These are phyloP conservation scores for Petrocephalus microphthalmus DNA, from an alignment of 2,113 vertebrate species.

Conservation along the genomic window DNA sequence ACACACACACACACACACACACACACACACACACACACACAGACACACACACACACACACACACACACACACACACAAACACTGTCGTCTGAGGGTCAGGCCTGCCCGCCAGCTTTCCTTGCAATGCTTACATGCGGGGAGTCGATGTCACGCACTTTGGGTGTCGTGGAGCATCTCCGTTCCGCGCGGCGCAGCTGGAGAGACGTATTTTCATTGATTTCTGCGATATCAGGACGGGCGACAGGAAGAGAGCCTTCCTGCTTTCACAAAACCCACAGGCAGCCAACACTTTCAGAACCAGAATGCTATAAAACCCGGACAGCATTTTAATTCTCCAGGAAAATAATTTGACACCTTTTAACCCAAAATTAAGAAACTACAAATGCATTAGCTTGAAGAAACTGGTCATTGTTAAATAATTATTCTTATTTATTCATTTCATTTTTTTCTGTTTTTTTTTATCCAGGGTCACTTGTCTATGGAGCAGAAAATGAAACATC, in stretches of 20 bases:
- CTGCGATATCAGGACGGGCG: background rate
- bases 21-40: no score
- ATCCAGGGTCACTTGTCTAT: background rate
- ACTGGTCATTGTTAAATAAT: background rate
- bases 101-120: background rate
- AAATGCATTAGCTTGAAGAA: background rate
- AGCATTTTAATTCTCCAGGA: background rate
- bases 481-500: background rate
- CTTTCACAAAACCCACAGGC: background rate
- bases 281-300: background rate
- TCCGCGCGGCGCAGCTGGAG: background rate
- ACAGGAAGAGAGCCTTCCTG: background rate
- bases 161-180: background rate
- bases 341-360: background rate
- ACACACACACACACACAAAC: no score
- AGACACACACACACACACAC: no score
- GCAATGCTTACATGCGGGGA: no score
- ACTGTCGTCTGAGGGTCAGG: no score
- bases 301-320: background rate
- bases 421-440: background rate
- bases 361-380: background rate
- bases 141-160: background rate
- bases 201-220: background rate
- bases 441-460: background rate
- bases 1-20: no score